These are phyloP conservation scores for Eubasilissa regina DNA, from an alignment of 1,140 invertebrate genomes.

Conservation along the genomic window DNA sequence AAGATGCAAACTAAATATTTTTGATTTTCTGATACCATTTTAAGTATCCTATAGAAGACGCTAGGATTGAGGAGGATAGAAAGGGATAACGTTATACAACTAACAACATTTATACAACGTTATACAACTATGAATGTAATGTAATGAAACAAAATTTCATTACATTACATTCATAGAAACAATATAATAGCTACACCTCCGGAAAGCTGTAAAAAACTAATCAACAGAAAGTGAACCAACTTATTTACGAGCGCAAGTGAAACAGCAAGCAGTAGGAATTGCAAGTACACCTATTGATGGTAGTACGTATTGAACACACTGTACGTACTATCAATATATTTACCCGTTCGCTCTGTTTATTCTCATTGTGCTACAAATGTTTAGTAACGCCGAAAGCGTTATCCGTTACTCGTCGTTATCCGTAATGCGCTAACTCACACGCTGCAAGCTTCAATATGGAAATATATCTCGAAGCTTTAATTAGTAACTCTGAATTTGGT, in stretches of 20 bases:
- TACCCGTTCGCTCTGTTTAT: constrained; percentile 45
- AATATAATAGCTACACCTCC: constrained; percentile 27
- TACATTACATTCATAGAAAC: background rate
- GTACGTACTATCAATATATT: background rate
- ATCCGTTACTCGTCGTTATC: constrained; percentile 28
- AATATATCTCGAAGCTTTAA: constrained; percentile 15
- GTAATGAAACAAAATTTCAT: constrained; percentile 3
- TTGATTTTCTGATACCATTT: too few relatives aligned
- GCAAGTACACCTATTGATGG: constrained; percentile 15
- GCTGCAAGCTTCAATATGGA: constrained; percentile 11
- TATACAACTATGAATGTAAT: too few relatives aligned
- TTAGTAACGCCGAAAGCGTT: constrained; percentile 42
- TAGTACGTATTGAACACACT: background rate
- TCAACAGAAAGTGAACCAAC: constrained; percentile 37
- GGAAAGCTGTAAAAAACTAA: constrained; percentile 46
- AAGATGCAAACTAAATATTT: too few relatives aligned
- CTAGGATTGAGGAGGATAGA: too few relatives aligned
- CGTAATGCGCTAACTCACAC: constrained; percentile 38
- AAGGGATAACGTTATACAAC: too few relatives aligned
- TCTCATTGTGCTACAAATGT: constrained; percentile 47
- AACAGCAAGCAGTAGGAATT: constrained; percentile 25
- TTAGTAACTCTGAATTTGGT: background rate
- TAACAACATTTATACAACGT: too few relatives aligned
- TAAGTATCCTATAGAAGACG: too few relatives aligned
- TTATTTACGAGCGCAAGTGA: constrained; percentile 41